phyloP scores from a whole-genome alignment of 1,140 invertebrate genomes.

The Micrasema minimum region DNA sequence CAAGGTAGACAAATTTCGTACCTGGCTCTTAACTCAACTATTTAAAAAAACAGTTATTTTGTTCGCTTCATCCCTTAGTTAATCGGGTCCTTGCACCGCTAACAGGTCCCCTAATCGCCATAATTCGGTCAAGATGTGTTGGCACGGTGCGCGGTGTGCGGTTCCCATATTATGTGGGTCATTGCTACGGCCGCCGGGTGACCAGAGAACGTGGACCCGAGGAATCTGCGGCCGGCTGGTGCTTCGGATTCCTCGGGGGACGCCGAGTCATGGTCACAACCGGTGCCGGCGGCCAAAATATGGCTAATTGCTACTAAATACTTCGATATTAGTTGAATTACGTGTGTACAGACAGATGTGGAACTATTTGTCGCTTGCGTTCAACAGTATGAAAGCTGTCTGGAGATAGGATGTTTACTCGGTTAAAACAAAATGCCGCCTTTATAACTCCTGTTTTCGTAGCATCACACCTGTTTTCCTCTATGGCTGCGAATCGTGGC shows the following conservation, averaged over 20 bases:
- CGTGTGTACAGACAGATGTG: not conserved
- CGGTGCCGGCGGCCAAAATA: not conserved
- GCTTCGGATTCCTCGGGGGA: not conserved
- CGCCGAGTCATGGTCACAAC: conserved; percentile 2
- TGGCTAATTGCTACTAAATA: not conserved
- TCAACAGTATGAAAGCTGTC: too few relatives aligned
- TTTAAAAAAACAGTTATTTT: too few relatives aligned
- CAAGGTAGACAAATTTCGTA: too few relatives aligned
- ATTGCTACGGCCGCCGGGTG: conserved; percentile 19
- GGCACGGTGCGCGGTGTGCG: not conserved
- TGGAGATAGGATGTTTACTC: too few relatives aligned
- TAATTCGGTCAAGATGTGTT: conserved; percentile 29
- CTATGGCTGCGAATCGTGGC: too few relatives aligned
- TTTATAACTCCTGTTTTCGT: too few relatives aligned
- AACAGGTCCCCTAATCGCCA: conserved; percentile 8
- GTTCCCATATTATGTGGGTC: conserved; percentile 29
- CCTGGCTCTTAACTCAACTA: too few relatives aligned
- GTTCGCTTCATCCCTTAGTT: too few relatives aligned
- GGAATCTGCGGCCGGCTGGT: not conserved
- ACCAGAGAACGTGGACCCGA: not conserved
- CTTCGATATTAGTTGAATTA: not conserved
- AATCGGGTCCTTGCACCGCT: not conserved
- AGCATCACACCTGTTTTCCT: too few relatives aligned
- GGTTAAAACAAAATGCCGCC: too few relatives aligned
- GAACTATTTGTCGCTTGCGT: not conserved